Evolutionary conservation across 2,113 vertebrate genomes (phyloP), one percentile per base, ranked within the genome.

Genomic region (Atractosteus spatula): DNA sequence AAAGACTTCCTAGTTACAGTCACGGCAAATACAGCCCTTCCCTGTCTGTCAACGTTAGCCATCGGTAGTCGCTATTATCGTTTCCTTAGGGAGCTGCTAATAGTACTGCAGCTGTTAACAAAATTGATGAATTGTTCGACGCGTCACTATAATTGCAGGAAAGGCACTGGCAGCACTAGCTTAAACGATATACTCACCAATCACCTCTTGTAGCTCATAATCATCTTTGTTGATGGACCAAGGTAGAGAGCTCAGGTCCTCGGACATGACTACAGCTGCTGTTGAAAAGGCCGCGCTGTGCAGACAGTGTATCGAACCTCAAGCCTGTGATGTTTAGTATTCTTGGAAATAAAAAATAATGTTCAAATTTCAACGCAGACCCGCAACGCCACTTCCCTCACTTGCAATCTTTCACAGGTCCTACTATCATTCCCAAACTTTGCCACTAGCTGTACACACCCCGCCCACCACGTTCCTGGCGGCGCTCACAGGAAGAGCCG

Each of bases 221-320:
- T 98, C 96, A 92, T 98, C 96, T 89, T 93, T 92, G 91, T 95
- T 93, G 91, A 97, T 97, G 90, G 96, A 95, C 96, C 96, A 98
- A 79, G 96, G 88, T 87, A 95, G 90, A 82, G 94, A 89, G 89
- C 93, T 95, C 89, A 88, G 82, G 89, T 98, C 96, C 91, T 97
- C 96, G 84, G 95, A 92, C 93, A 97, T 97, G 91, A 89, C 91
- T 91, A 84, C 85, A 65, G 83, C 72, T 75, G 80, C 42, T 64
- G 76, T 69, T 65, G 76, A 66, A 29, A 29, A 73, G 74, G 77
- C 78, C 76, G 71, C 41, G 78, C 80, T 42, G 79, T 71, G 65
- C 42, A 75, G 70, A 80, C 77, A 68, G 66, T 10, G 47, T 11
- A 70, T 41, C 57, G 72, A 72, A 79, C 78, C 83, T 81, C 78